Base-by-base conservation (phyloP, 1,140 invertebrate species). In the Trichonephila clavipes region DNA sequence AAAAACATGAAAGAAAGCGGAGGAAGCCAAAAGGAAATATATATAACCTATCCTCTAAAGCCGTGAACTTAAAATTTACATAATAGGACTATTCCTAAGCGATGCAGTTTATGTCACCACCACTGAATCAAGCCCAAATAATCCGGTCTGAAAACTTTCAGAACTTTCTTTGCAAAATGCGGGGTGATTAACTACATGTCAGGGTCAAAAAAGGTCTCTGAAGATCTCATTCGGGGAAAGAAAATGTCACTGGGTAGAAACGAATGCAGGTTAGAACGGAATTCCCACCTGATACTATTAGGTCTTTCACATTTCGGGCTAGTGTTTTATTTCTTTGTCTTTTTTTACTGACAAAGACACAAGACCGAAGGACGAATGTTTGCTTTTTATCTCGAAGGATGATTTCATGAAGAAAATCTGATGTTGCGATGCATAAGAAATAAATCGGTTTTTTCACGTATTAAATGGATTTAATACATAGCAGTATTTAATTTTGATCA, bases 21-120 rank as follows among this genome's bases (percentile, higher is more conserved):
- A 77, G 28, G 28, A 34, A 77, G 72, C 2, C 28, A 34, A 77
- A 77, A 40, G 85, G 85, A 87, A 51, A 87, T 40, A 87, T 87
- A 85, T 85, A 59, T 58, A 62, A 61, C 85, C 59, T 87, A 34
- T 77, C 72, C 72, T 77, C 44, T 24, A 34, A 40, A 88, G 64
- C 62, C 87, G 61, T 88, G 87, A 88, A 88, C 87, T 64, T 69
- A 34, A 44, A 72, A 69, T 88, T 88, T 88, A 62, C 87, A 88
- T 88, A 88, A 88, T 88, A 64, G 21, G 18, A 40, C 87, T 88
- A 72, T 88, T 88, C 62, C 87, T 88, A 88, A 88, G 87, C 87
- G 19, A 64, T 69, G 34, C 19, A 88, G 87, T 88, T 88, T 69
- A 72, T 69, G 87, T 88, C 64, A 88, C 61, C 59, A 88, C 44